Evolutionary conservation across 1,140 invertebrate genomes (phyloP).

Genomic region (Hyphantria cunea): DNA sequence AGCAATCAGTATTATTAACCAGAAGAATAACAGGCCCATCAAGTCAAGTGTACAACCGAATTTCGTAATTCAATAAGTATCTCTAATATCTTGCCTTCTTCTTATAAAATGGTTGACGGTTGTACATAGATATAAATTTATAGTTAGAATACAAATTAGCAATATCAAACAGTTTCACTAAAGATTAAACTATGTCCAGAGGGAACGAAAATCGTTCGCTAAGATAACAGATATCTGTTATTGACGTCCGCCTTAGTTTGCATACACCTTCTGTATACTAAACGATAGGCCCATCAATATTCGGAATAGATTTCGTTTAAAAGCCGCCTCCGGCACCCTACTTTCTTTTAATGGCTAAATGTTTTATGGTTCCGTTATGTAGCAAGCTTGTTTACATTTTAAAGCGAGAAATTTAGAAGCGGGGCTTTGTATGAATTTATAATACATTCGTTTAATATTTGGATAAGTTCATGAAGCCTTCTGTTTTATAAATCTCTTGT

Average conservation of each 20-base stretch:
- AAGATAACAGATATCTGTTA: conserved; percentile 20
- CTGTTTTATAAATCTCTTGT: too few species aligned
- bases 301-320: conserved; percentile 17
- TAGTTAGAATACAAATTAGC: too few species aligned
- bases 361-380: conserved; percentile 17
- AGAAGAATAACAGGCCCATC: too few species aligned
- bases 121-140: too few species aligned
- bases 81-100: too few species aligned
- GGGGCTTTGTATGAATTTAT: neutral
- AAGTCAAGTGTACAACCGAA: too few species aligned
- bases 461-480: too few species aligned
- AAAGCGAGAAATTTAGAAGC: conserved; percentile 1
- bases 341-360: conserved; percentile 19
- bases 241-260: conserved; percentile 12
- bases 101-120: too few species aligned
- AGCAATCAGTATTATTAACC: too few species aligned
- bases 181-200: conserved; percentile 12
- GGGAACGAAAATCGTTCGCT: conserved; percentile 2
- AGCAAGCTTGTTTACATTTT: conserved; percentile 8
- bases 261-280: conserved; percentile 1
- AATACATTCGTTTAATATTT: neutral
- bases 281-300: conserved; percentile 18
- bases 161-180: neutral
- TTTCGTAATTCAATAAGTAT: too few species aligned
- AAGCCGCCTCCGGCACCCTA: conserved; percentile 9